phyloP scores from a whole-genome alignment of 2,797 vertebrate species.

The Helicolenus hilgendorfi region DNA sequence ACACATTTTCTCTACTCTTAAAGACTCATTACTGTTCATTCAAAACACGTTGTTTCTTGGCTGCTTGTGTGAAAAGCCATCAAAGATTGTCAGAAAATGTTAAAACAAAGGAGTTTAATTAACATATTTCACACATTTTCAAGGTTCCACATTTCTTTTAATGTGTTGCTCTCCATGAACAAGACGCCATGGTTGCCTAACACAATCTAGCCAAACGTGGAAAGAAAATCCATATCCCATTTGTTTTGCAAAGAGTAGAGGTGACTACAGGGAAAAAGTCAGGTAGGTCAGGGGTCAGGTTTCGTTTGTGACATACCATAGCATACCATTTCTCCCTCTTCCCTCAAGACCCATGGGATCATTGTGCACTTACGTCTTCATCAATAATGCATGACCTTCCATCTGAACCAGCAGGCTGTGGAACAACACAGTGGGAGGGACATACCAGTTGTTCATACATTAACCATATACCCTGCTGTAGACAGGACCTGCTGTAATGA shows the following conservation, averaged over 20 bases:
- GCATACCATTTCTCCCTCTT: constrained; percentile 10
- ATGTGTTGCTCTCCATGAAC: not conserved
- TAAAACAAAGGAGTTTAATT: not conserved
- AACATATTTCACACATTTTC: not conserved
- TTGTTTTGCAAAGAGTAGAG: not conserved
- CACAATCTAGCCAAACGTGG: not conserved
- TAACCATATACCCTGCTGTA: constrained; percentile 38
- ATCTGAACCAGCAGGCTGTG: constrained; percentile 65
- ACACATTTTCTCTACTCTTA: not conserved
- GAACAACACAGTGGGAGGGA: constrained; percentile 53
- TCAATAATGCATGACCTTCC: constrained; percentile 81
- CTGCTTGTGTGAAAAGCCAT: not conserved
- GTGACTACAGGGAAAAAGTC: not conserved
- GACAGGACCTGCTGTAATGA: not conserved
- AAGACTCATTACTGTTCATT: not conserved
- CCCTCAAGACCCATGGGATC: constrained; percentile 51
- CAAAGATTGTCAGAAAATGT: not conserved
- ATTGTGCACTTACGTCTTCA: constrained; percentile 72
- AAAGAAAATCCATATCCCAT: not conserved
- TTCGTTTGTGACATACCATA: constrained; percentile 16
- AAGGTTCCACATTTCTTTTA: not conserved
- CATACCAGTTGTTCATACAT: constrained; percentile 64
- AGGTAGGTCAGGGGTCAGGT: constrained; percentile 25
- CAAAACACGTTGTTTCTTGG: not conserved
- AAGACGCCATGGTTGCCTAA: not conserved